Percentiles rank a stretch among this genome's conserved stretches.
These are phyloP conservation scores for Stichopus chloronotus DNA, from an alignment of 35 echinoderm and acorn worm species.

Conservation along the genomic window DNA sequence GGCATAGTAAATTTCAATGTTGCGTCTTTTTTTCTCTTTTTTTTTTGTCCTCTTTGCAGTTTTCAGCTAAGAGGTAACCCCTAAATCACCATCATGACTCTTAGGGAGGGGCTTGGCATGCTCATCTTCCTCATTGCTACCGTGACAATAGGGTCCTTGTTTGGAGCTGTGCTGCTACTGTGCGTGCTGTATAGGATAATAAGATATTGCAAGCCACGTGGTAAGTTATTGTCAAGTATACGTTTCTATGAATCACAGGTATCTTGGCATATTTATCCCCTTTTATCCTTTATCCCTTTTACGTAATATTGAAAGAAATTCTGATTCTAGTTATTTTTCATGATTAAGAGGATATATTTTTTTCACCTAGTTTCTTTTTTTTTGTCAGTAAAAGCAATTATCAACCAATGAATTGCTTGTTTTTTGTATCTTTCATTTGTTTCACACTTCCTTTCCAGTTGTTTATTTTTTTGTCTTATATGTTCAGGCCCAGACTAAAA, in stretches of 20 bases:
- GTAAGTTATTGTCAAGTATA: background rate
- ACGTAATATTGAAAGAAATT: background rate
- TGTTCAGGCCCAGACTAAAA: no score
- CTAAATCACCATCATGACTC: conserved; percentile 4
- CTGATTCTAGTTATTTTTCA: background rate
- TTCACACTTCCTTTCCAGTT: no score
- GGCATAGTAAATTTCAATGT: no score
- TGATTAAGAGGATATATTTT: no score
- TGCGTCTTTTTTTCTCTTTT: no score
- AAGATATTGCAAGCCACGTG: background rate
- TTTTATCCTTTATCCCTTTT: background rate
- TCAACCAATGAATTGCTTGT: no score
- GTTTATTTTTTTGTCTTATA: no score
- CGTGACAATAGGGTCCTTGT: conserved; percentile 38
- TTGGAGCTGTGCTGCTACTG: conserved; percentile 35
- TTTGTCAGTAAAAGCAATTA: no score
- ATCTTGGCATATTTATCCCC: background rate
- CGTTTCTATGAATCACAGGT: background rate
- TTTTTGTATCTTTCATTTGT: no score
- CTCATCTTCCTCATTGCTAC: conserved; percentile 34
- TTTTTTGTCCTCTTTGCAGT: no score
- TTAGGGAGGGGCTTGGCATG: conserved; percentile 1
- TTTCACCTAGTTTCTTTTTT: no score
- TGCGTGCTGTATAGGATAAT: conserved; percentile 18
- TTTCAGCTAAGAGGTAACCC: background rate